Percentiles rank a stretch among this genome's conserved stretches.
Conservation (phyloP, 2,888 invertebrate species). For the Xiphydria camelus region DNA sequence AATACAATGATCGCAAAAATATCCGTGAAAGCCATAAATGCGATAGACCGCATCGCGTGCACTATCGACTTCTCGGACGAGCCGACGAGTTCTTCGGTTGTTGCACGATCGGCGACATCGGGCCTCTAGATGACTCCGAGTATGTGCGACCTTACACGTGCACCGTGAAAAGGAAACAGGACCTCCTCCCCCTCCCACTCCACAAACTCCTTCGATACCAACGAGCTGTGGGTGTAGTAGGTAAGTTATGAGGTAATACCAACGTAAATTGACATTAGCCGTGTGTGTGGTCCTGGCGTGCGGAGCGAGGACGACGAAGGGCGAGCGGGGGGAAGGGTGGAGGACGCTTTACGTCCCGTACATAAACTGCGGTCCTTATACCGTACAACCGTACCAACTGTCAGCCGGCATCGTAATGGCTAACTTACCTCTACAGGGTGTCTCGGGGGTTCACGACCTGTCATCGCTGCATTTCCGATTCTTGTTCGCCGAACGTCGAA, state of each 20-base stretch:
- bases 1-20: too few relatives aligned
- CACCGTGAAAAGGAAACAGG: background rate
- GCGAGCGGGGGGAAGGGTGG: constrained; percentile 5
- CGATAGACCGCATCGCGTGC: too few relatives aligned
- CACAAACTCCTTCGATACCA: constrained; percentile 21
- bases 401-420: background rate
- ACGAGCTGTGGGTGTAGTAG: constrained; percentile 26
- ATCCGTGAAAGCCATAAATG: too few relatives aligned
- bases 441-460: constrained; percentile 12
- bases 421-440: constrained; percentile 15
- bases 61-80: too few relatives aligned
- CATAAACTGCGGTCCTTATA: constrained; percentile 25
- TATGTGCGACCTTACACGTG: background rate
- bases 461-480: too few relatives aligned
- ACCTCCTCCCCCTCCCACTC: too few relatives aligned
- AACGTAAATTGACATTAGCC: constrained; percentile 33
- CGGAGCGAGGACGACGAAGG: background rate
- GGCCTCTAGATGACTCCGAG: too few relatives aligned
- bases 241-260: constrained; percentile 31
- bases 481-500: constrained; percentile 15
- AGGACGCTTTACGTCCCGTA: constrained; percentile 24
- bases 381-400: constrained; percentile 23
- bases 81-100: too few relatives aligned
- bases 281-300: constrained; percentile 14
- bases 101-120: too few relatives aligned